Percentiles rank a stretch among this genome's conserved stretches.
Evolutionary conservation across 1,140 invertebrate genomes (phyloP).

Genomic region (Agrilus planipennis): DNA sequence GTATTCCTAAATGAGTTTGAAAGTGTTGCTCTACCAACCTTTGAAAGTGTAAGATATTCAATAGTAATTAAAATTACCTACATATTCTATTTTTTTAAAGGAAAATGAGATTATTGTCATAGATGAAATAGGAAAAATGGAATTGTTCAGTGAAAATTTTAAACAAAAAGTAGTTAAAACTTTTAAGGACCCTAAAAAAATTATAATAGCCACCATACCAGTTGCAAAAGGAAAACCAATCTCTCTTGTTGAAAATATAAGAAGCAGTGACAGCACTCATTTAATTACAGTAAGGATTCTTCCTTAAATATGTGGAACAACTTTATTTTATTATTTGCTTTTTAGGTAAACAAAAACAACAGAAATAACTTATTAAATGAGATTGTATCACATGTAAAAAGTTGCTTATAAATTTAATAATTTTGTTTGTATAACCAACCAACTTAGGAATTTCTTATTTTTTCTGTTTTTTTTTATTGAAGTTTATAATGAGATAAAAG

Average conservation of each 20-base stretch:
- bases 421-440: no score
- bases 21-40: slow-evolving; percentile 36
- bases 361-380: no score
- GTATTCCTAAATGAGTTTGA: slow-evolving; percentile 49
- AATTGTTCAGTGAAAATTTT: slow-evolving; percentile 47
- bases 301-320: no score
- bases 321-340: no score
- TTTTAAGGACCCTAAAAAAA: slow-evolving; percentile 23
- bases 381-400: no score
- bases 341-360: no score
- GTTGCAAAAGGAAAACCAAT: slow-evolving; percentile 17
- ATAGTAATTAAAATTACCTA: not conserved
- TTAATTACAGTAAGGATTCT: no score
- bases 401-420: no score
- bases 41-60: slow-evolving; percentile 20
- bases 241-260: slow-evolving; percentile 7
- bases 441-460: no score
- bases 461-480: no score
- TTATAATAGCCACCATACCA: slow-evolving; percentile 45
- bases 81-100: slow-evolving; percentile 15
- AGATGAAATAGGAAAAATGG: slow-evolving; percentile 61
- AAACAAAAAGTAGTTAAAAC: slow-evolving; percentile 30
- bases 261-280: no score
- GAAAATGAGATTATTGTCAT: slow-evolving; percentile 37
- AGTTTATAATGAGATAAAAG: no score